Base-by-base conservation (phyloP, 2,797 vertebrate species). In the Pempheris klunzingeri region DNA sequence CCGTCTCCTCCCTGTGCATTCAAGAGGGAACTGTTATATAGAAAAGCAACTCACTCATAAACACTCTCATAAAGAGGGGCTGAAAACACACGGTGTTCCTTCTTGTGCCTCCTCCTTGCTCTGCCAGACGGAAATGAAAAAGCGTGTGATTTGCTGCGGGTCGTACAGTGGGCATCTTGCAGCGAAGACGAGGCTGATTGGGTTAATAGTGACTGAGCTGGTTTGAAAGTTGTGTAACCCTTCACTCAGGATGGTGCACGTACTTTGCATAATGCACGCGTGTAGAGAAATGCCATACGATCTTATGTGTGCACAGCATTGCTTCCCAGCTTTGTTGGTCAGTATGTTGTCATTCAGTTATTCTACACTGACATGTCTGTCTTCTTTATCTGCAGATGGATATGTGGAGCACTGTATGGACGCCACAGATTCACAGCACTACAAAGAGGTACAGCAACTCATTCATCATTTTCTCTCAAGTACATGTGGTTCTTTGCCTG, bases 401-500 rank as follows among this genome's bases (percentile, higher is more conserved):
- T 93, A 88, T 20, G 91, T 94, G 3, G 94, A 94, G 9, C 92
- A 94, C 50, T 87, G 91, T 1, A 69, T 90, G 11, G 84, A 85
- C 14, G 43, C 75, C 0, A 57, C 93, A 28, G 93, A 94, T 62
- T 92, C 92, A 41, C 96, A 87, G 22, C 69, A 68, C 71, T 89
- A 87, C 80, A 90, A 88, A 90, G 93, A 81, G 90, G 98, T 98
- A 92, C 55, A 85, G n/a, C 13, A 61, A 44, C 7, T 39, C 0
- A 5, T 38, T 17, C 49, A 14, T 64, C 0, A 26, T 38, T 50
- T 52, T 52, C 18, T 47, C 28, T 30, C 3, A 4, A 11, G 4
- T 49, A 12, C 34, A n/a, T 36, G 55, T 55, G 34, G 0, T 74
- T 77, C 7, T 47, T 61, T 22, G 12, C 22, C 7, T 8, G 41